Conservation (phyloP, 1,140 invertebrate genomes). For the Ruditapes philippinarum region DNA sequence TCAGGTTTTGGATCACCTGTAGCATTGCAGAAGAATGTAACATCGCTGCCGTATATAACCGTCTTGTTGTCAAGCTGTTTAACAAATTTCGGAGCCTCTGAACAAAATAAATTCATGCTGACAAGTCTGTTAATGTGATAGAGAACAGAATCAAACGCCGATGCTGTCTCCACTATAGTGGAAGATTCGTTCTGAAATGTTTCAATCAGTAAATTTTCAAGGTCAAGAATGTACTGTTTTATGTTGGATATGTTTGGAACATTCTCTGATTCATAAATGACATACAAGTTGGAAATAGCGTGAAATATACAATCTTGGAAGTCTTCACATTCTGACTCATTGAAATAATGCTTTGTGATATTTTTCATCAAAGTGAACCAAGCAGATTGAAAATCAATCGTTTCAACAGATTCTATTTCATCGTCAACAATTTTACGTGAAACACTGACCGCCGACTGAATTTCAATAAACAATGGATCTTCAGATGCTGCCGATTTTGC, state of each 20-base stretch:
- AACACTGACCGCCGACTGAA: background rate
- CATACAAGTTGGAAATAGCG: constrained; percentile 12
- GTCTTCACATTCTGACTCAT: constrained; percentile 10
- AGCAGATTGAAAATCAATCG: background rate
- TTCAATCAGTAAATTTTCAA: constrained; percentile 6
- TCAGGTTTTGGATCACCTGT: constrained; percentile 4
- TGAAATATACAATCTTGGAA: constrained; percentile 27
- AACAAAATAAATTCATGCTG: constrained; percentile 21
- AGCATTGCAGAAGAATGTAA: constrained; percentile 4
- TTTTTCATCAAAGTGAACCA: constrained; percentile 40
- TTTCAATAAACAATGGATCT: constrained; percentile 34
- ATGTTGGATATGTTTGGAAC: constrained; percentile 11
- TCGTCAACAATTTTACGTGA: background rate
- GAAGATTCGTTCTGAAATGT: constrained; percentile 27
- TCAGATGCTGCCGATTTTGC: background rate
- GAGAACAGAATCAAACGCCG: background rate
- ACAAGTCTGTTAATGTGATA: background rate
- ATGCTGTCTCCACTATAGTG: background rate
- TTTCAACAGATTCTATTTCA: background rate
- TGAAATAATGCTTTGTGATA: background rate
- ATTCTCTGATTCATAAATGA: constrained; percentile 1
- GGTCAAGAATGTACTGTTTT: background rate
- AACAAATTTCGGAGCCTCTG: background rate
- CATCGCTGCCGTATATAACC: background rate
- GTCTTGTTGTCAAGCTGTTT: background rate